Evolutionary conservation across 1,140 invertebrate species (phyloP), one percentile per base, ranked within the genome.

Genomic region (Saxidomus purpurata): DNA sequence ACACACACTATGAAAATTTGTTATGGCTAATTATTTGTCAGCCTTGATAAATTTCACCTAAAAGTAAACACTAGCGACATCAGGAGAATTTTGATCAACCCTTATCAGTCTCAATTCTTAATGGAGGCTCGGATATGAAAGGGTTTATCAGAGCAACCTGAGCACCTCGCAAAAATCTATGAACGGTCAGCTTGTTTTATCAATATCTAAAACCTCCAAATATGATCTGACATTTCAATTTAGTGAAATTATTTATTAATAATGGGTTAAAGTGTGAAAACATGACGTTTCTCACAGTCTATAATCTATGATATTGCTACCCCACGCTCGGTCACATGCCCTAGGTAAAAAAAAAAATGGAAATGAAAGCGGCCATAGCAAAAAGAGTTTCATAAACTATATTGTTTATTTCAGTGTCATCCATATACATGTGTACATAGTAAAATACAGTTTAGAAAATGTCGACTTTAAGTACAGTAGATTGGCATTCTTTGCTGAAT

Each of bases 1-100:
- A 43, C 40, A 43, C 38, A 76, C 38, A 49, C 71, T 47, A 40
- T 8, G 38, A 76, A 43, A 47, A 76, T 43, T 76, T 28, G 71
- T 76, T 76, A 76, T 43, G 25, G 40, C 71, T 76, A 76, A 76
- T 76, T 76, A 76, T 76, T 47, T 49, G 71, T 19, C 38, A 28
- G n/a, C 40, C 1, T 36, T 76, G 71, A 76, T 76, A 76, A 76
- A 43, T 28, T 63, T 63, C 38, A 76, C 6, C 47, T 43, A 49
- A 76, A 76, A 43, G 71, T 76, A 38, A 76, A 76, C 40, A 76
- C n/a, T 76, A n/a, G 19, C 25, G 59, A 25, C 59, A 8, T 25
- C 8, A 25, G 25, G 59, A 63, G 40, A 76, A 76, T 25, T 47
- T n/a, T 36, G 69, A 49, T 47, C 40, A 8, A 6, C 38, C 22